phyloP scores from a whole-genome alignment of 2,888 invertebrate species.

The Campaea margaritaria region DNA sequence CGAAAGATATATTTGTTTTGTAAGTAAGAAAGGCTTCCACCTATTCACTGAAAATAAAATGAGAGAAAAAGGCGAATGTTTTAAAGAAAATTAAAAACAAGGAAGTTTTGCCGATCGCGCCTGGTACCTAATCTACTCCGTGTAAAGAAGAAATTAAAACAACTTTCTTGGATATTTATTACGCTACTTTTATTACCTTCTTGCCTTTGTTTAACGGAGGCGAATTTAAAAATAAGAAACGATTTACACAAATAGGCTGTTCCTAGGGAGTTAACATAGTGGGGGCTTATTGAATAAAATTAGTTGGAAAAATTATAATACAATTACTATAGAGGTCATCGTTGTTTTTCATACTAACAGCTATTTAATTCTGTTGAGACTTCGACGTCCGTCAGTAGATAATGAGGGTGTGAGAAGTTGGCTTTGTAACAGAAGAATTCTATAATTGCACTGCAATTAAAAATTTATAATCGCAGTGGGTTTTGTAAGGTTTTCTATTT shows the following conservation, averaged over 20 bases:
- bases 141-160: conserved; percentile 84
- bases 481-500: no score
- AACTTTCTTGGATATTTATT: conserved; percentile 84
- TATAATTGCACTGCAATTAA: no score
- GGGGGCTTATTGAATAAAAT: no score
- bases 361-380: no score
- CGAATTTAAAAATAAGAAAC: conserved; percentile 67
- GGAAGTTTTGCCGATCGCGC: conserved; percentile 82
- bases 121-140: conserved; percentile 78
- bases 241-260: conserved; percentile 43
- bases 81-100: conserved; percentile 85
- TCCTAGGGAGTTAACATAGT: conserved; percentile 16
- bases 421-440: no score
- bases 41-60: conserved; percentile 80
- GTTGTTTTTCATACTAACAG: no score
- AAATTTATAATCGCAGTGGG: no score
- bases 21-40: conserved; percentile 79
- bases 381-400: no score
- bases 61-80: conserved; percentile 76
- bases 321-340: no score
- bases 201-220: conserved; percentile 66
- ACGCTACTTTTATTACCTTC: conserved; percentile 75
- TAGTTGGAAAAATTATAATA: no score
- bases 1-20: conserved; percentile 72
- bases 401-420: no score